These are phyloP conservation scores for Drosophila yooni DNA, from an alignment of 2,888 invertebrate species.

Conservation along the genomic window DNA sequence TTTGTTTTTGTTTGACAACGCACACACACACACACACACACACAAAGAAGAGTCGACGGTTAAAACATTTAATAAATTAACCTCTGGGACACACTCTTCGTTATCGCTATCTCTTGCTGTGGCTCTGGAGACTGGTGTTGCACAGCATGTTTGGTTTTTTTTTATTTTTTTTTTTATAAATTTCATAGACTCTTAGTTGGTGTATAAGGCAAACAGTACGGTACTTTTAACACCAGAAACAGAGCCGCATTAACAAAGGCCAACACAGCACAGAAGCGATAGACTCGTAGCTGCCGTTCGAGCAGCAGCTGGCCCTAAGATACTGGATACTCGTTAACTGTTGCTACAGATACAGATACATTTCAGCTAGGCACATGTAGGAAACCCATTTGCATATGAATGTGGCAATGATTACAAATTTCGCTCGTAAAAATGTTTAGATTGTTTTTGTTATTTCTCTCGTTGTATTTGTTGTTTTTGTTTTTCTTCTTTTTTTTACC, in stretches of 20 bases:
- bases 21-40: slow-evolving; percentile 28
- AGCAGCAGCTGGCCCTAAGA: slow-evolving; percentile 71
- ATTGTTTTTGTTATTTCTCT: slow-evolving; percentile 42
- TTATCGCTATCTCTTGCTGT: slow-evolving; percentile 51
- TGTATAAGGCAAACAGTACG: slow-evolving; percentile 79
- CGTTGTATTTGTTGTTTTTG: slow-evolving; percentile 35
- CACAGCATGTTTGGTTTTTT: slow-evolving; percentile 62
- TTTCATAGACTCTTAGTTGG: slow-evolving; percentile 55
- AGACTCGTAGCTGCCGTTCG: slow-evolving; percentile 75
- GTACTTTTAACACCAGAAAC: slow-evolving; percentile 79
- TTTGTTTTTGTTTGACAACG: slow-evolving; percentile 48
- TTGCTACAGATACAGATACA: slow-evolving; percentile 18
- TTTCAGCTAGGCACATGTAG: slow-evolving; percentile 44
- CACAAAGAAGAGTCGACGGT: slow-evolving; percentile 29
- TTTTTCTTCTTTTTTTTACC: slow-evolving; percentile 39
- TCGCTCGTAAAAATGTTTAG: slow-evolving; percentile 81
- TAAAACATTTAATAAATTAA: slow-evolving; percentile 73
- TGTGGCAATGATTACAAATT: slow-evolving; percentile 81
- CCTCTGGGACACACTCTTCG: slow-evolving; percentile 46
- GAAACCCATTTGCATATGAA: slow-evolving; percentile 76
- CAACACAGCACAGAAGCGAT: slow-evolving; percentile 80
- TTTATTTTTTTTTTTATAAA: slow-evolving; percentile 44
- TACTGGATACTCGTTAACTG: slow-evolving; percentile 39
- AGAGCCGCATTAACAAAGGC: slow-evolving; percentile 62
- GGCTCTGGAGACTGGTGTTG: slow-evolving; percentile 26